Evolutionary conservation across 2,888 invertebrate genomes (phyloP), one percentile per base, ranked within the genome.

Genomic region (Crematogaster levior): DNA sequence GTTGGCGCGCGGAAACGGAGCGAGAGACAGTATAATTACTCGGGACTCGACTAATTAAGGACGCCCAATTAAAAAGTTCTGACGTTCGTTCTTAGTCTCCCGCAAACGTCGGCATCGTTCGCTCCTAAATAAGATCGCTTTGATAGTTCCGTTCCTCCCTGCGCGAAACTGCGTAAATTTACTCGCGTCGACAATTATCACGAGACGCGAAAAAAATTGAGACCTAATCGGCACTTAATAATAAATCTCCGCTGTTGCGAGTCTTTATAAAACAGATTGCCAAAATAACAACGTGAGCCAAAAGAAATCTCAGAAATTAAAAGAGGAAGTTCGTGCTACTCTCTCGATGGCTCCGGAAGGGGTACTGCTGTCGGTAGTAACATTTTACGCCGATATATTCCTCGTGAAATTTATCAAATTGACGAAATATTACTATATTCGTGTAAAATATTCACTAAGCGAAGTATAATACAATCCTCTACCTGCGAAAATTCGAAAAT

Each of bases 31-130:
- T 93, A 94, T 94, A 94, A 94, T 94, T 94, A 93, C 93, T 75
- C 90, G 91, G 91, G 92, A 91, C 91, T 92, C 92, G 86, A 91
- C 91, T 94, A 94, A 94, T 94, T 94, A 94, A 93, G 92, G 93
- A 92, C 92, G 89, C 92, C 94, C 94, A 94, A 94, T 94, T 94
- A 94, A 94, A 94, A 94, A 94, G 92, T 94, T 94, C 91, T 91
- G 93, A 91, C 87, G 21, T 91, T 89, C 90, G 87, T 82, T 86
- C 89, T 85, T 85, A 79, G 84, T 48, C 75, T 80, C 82, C 86
- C 84, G 89, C 86, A 86, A 89, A 87, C 86, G 89, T 83, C 81
- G 80, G 74, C 84, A 84, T 80, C 72, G 86, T 73, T 74, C 48
- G 74, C 34, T 68, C 56, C 86, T 75, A 68, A 82, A 73, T 79